phyloP scores from a whole-genome alignment of 2,888 invertebrate genomes.

The Micropterix aruncella region DNA sequence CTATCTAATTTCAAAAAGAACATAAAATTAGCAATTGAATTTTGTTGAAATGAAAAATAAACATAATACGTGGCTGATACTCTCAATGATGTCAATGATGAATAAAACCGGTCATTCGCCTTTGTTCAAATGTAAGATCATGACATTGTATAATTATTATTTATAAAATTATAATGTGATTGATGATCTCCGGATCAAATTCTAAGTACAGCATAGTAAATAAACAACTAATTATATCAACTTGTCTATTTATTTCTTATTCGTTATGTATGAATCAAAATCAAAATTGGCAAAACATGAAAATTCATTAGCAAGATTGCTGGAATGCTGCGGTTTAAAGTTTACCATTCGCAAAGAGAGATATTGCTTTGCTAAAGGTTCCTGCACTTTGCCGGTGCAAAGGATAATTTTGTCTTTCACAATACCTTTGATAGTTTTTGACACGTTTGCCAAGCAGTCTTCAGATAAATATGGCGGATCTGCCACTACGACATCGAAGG shows the following conservation, averaged over 20 bases:
- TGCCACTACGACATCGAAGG: constrained; percentile 74
- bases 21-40: neutral
- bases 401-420: constrained; percentile 64
- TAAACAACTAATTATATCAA: constrained; percentile 57
- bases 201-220: constrained; percentile 64
- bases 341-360: constrained; percentile 48
- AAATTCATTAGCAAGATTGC: constrained; percentile 89
- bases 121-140: constrained; percentile 16
- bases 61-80: no score
- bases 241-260: constrained; percentile 15
- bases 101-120: constrained; percentile 1
- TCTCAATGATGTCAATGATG: neutral
- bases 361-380: constrained; percentile 46
- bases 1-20: neutral
- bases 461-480: constrained; percentile 93
- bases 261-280: constrained; percentile 32
- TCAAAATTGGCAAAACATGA: constrained; percentile 81
- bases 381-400: constrained; percentile 81
- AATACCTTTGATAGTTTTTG: constrained; percentile 61
- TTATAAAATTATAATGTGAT: constrained; percentile 57
- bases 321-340: constrained; percentile 72
- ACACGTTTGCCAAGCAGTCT: constrained; percentile 78
- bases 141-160: constrained; percentile 46
- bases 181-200: constrained; percentile 56
- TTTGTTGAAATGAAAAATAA: neutral